Percentiles rank a stretch among this genome's conserved stretches.
Evolutionary conservation across 2,888 invertebrate genomes (phyloP).

Genomic region (Pollenia griseotomentosa): DNA sequence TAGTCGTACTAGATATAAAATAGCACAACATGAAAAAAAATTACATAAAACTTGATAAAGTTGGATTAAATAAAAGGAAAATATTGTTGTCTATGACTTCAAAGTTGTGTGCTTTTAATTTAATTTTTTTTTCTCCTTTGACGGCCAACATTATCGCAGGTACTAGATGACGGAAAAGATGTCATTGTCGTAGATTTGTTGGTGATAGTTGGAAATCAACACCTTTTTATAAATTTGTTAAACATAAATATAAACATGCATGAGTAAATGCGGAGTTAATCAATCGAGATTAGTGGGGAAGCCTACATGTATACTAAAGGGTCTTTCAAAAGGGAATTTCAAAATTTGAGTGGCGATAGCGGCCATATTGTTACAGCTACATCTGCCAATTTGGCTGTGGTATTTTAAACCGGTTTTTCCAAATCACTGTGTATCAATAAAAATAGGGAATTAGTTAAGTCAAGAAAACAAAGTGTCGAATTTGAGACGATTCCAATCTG

Average conservation of each 20-base stretch:
- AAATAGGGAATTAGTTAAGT: too few species aligned
- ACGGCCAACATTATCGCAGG: constrained; percentile 26
- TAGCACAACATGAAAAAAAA: constrained; percentile 3
- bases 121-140: constrained; percentile 9
- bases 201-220: constrained; percentile 54
- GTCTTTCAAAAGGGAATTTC: too few species aligned
- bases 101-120: neutral
- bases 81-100: constrained; percentile 13
- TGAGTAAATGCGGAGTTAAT: neutral
- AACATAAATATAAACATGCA: neutral
- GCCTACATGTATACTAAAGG: neutral
- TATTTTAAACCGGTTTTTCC: too few species aligned
- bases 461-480: too few species aligned
- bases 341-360: too few species aligned
- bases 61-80: constrained; percentile 51
- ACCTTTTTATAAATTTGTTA: constrained; percentile 29
- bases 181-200: constrained; percentile 48
- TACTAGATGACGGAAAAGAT: constrained; percentile 52
- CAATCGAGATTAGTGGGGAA: neutral
- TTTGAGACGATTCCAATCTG: too few species aligned
- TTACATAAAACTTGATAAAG: constrained; percentile 22
- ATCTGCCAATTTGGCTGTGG: too few species aligned
- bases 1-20: constrained; percentile 21
- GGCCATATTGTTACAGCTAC: too few species aligned
- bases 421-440: too few species aligned